Evolutionary conservation across 2,888 invertebrate genomes (phyloP), one percentile per base, ranked within the genome.

Genomic region (Folsomia manolachei): DNA sequence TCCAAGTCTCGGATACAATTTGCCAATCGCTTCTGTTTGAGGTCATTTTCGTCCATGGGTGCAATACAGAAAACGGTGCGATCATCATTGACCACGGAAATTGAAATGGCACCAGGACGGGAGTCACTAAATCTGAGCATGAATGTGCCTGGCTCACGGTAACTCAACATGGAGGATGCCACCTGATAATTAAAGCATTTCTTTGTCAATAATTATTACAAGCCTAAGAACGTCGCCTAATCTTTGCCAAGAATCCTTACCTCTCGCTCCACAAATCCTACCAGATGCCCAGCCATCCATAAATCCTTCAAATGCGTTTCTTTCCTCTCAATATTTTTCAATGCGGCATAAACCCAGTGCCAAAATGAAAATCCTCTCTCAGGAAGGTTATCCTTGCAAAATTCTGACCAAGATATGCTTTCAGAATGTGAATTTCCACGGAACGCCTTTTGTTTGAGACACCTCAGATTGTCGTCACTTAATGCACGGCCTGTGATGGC

Each of bases 291-390:
- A 1, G 66, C 72, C 19, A 63, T 70, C 78, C 78, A 78, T 0
- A 72, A 66, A 2, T 73, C 74, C 53, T 73, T 74, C 27, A 75
- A 51, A 63, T 71, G 69, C 24, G 67, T 74, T 53, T 78, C 74
- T 19, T 71, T 74, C 27, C 72, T 75, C 64, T 78, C 74, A 26
- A 74, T 71, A 1, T 75, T 24, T 52, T 74, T 75, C 19, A 78
- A 65, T 0, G 72, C 73, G 14, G 72, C 70, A 52, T 74, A 75
- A 63, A 74, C 73, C 75, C 75, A 78, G 11, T 69, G 63, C 78
- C 78, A 78, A 60, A 78, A 75, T 2, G 74, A 74, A 60, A 78
- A 78, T 11, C 56, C 63, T 25, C 69, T 51, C n/a, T 65, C 67
- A 0, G 69, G 68, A n/a, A 78, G 19, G 27, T 70, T 67, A 11